Conservation (phyloP, 2,888 invertebrate genomes). For the Cheilosia pagana region DNA sequence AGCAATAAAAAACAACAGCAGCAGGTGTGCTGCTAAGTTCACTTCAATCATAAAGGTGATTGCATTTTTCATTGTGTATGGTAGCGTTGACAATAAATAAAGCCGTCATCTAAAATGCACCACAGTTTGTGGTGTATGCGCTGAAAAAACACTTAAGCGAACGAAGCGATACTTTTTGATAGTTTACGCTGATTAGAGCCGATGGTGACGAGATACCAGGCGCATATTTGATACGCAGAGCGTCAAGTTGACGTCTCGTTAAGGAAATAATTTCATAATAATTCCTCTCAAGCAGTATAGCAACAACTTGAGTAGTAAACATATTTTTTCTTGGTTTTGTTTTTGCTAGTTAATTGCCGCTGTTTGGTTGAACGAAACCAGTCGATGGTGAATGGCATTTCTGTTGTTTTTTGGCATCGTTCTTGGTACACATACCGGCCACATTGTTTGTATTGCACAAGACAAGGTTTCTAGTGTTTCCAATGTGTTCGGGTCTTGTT, state of each 20-base stretch:
- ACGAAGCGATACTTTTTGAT: constrained; percentile 47
- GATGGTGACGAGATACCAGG: constrained; percentile 5
- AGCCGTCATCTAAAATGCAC: constrained; percentile 17
- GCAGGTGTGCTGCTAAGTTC: no score
- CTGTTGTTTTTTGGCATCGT: constrained; percentile 25
- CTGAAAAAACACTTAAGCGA: constrained; percentile 46
- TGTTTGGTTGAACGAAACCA: constrained; percentile 26
- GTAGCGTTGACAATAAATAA: neutral
- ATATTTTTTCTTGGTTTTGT: constrained; percentile 25
- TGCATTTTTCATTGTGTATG: neutral
- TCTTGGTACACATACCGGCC: constrained; percentile 29
- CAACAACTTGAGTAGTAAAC: constrained; percentile 12
- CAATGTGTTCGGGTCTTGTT: constrained; percentile 29
- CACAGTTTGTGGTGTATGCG: constrained; percentile 8
- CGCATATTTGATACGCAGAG: constrained; percentile 54
- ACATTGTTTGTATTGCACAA: constrained; percentile 34
- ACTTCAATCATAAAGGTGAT: neutral
- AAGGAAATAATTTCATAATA: constrained; percentile 64
- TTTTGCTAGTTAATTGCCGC: constrained; percentile 27
- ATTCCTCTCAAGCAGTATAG: constrained; percentile 18
- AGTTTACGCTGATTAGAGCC: constrained; percentile 54
- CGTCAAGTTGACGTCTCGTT: constrained; percentile 32
- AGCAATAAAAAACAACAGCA: no score
- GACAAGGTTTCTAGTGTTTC: constrained; percentile 8
- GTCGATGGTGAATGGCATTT: constrained; percentile 17